Evolutionary conservation across 2,113 vertebrate genomes (phyloP).

Genomic region (Stomatorhinus ivindoensis): DNA sequence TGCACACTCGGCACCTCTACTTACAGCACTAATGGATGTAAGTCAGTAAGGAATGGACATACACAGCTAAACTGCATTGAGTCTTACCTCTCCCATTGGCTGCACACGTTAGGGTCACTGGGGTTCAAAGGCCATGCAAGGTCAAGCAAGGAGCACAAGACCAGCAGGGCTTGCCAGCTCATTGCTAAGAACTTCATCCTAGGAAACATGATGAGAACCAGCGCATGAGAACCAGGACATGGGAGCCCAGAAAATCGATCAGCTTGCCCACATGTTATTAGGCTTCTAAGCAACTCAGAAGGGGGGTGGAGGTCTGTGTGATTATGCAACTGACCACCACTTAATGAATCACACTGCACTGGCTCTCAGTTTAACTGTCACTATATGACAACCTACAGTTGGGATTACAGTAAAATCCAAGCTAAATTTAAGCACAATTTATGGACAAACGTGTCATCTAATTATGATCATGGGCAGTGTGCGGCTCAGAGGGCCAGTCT

Average conservation of each 20-base stretch:
- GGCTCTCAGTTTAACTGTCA: not conserved
- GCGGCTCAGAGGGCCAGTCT: not conserved
- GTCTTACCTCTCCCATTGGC: constrained; percentile 87
- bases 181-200: constrained; percentile 50
- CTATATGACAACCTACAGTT: not conserved
- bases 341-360: not conserved
- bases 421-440: not conserved
- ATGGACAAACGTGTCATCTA: not conserved
- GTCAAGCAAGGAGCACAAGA: constrained; percentile 43
- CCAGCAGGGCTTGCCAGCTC: constrained; percentile 41
- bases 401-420: not conserved
- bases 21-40: not conserved
- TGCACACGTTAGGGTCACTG: constrained; percentile 79
- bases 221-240: not conserved
- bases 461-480: not conserved
- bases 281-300: not conserved
- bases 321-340: not conserved
- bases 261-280: not conserved
- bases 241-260: not conserved
- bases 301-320: not conserved
- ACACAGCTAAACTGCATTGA: not conserved
- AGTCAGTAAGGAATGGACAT: not conserved
- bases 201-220: constrained; percentile 11
- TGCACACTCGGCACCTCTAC: not conserved
- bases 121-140: constrained; percentile 60